Base-by-base conservation (phyloP, 2,113 vertebrate genomes). In the Serilophus lunatus region DNA sequence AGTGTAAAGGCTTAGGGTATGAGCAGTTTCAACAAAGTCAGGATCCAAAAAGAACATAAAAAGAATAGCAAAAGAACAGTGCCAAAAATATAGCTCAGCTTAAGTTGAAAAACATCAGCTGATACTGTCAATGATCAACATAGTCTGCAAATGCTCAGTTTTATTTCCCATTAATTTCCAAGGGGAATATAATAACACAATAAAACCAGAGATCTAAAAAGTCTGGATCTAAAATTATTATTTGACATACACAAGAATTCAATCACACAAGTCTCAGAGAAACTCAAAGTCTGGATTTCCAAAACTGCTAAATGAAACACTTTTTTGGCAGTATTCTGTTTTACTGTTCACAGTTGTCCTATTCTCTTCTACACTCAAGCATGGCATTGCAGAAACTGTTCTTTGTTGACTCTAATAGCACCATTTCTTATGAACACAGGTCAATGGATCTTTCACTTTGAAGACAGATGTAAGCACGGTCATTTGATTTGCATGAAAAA, bases 141-240 rank as follows among this genome's bases (percentile, higher is more conserved):
- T 2, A 7, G 8, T 20, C 71, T 82, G 40, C 31, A 79, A 13
- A 36, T 20, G 13, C 26, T 85, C 1, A 0, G 6, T n/a, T n/a
- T n/a, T n/a, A n/a, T n/a, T n/a, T n/a, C n/a, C n/a, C n/a, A n/a
- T n/a, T n/a, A n/a, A n/a, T n/a, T n/a, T n/a, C n/a, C 45, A 77
- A 83, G 29, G 23, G 19, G 33, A 80, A 64, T 53, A 60, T 8
- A 72, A 53, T 3, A 87, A 15, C 36, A 79, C 12, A 23, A 50
- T 82, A 44, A 94, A 86, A 54, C 12, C 47, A 31, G 47, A 83
- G 15, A 57, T 42, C 29, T 56, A 44, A 77, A 28, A 86, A 9
- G 5, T 51, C 60, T 77, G 35, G 29, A 50, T 50, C 56, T 59
- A 42, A 89, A 86, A 59, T 20, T 54, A 59, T 40, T 59, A 28